These are phyloP conservation scores for Cephus cinctus DNA, from an alignment of 1,140 invertebrate species.

Conservation along the genomic window DNA sequence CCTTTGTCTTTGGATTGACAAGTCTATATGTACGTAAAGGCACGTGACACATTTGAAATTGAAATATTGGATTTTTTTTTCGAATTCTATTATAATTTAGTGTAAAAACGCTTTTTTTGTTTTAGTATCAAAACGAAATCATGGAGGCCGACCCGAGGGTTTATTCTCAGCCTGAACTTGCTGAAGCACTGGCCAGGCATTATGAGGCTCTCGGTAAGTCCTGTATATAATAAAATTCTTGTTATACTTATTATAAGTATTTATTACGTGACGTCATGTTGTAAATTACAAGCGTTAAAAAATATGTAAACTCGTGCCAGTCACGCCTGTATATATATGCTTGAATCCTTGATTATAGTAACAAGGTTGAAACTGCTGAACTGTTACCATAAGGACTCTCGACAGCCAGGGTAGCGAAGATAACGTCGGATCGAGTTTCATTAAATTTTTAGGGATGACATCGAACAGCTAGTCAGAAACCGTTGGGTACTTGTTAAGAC, in stretches of 20 bases:
- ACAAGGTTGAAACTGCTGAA: neutral
- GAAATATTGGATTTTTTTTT: too few species aligned
- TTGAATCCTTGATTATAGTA: neutral
- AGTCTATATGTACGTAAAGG: too few species aligned
- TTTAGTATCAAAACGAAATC: constrained; percentile 1
- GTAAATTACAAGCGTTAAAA: too few species aligned
- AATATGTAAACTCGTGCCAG: too few species aligned
- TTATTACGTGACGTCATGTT: neutral
- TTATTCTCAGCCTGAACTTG: constrained; percentile 13
- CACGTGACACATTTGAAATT: too few species aligned
- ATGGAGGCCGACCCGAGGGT: constrained; percentile 1
- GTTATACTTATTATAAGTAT: neutral
- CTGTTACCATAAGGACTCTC: constrained; percentile 2
- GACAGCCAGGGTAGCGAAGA: too few species aligned
- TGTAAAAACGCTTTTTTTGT: neutral
- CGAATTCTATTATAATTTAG: too few species aligned
- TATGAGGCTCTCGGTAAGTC: constrained; percentile 18
- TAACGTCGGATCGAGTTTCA: too few species aligned
- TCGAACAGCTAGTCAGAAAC: too few species aligned
- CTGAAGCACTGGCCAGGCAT: constrained; percentile 12
- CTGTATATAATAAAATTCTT: neutral
- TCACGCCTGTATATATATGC: neutral
- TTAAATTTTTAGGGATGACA: too few species aligned
- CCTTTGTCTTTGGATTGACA: too few species aligned
- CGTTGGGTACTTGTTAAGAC: too few species aligned